Base-by-base conservation (phyloP, 2,113 vertebrate genomes). In the Dicerorhinus sumatrensis region DNA sequence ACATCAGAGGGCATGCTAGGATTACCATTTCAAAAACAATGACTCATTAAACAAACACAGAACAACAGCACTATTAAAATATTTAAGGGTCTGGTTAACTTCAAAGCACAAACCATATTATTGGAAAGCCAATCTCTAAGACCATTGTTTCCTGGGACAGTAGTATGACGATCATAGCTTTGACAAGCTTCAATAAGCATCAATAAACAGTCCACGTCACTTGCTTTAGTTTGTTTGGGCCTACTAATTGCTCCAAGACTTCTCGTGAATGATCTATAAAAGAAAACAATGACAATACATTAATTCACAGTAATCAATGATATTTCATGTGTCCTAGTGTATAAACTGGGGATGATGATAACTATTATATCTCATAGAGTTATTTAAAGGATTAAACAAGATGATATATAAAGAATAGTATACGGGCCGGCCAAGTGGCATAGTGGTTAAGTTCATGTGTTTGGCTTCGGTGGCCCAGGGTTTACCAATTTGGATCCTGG, bases 131-230 rank as follows among this genome's bases (percentile, higher is more conserved):
- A 14, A 2, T 92, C 63, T 88, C 92, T 65, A 81, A 77, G 75
- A 96, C 31, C 39, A 70, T 58, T 77, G 62, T 65, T 96, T 94
- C 46, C 89, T 92, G 70, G 75, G 89, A 80, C 80, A 91, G 58
- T 51, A 72, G 77, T 93, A 65, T 70, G 60, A 89, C 75, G 86
- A 77, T 42, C 27, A 39, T 2, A 42, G 58, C 36, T 87, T 67
- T 94, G 81, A 97, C 90, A 46, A 98, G 96, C 96, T 86, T 98
- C 42, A 97, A 3, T 81, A 84, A 92, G 31, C 54, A 89, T 99
- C 98, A 99, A 81, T 99, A 99, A 79, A 99, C 99, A 77, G 99
- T 99, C 99, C 99, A 99, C 0, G 99, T 99, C 63, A 99, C 98
- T 90, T 99, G 99, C 84, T 99, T 99, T 70, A 99, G 99, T 98